Percentiles rank a stretch among this genome's conserved stretches.
Evolutionary conservation across 2,113 vertebrate species (phyloP).

Genomic region (Heterotilapia buettikoferi): DNA sequence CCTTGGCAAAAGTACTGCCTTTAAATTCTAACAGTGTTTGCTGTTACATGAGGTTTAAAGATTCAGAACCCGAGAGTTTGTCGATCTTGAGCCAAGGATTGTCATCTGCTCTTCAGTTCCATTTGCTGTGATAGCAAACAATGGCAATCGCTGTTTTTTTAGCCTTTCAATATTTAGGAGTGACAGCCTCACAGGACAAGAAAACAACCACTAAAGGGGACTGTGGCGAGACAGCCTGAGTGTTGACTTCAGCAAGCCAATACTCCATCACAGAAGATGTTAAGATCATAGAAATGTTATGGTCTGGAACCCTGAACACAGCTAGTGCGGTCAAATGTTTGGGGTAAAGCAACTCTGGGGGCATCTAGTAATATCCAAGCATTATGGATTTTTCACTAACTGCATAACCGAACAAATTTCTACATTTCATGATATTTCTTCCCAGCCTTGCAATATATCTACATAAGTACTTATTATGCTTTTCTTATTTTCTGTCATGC

Average conservation of each 20-base stretch:
- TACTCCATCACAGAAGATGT: neutral
- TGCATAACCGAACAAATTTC: neutral
- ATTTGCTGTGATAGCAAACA: neutral
- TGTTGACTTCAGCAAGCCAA: neutral
- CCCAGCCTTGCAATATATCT: neutral
- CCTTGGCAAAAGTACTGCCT: neutral
- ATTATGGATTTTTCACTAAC: neutral
- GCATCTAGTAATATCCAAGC: neutral
- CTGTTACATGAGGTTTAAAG: neutral
- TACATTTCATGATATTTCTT: neutral
- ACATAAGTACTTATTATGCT: neutral
- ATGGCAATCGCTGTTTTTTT: neutral
- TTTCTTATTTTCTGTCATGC: neutral
- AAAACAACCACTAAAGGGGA: neutral
- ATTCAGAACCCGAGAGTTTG: neutral
- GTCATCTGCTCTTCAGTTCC: neutral
- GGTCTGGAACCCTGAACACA: neutral
- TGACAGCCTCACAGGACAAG: neutral
- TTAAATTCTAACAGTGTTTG: neutral
- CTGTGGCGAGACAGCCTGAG: neutral
- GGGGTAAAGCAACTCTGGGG: neutral
- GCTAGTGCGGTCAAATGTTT: neutral
- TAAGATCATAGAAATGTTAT: neutral
- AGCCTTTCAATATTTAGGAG: neutral
- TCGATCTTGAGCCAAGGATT: neutral